Evolutionary conservation across 2,113 vertebrate species (phyloP).

Genomic region (Regulus satrapa): DNA sequence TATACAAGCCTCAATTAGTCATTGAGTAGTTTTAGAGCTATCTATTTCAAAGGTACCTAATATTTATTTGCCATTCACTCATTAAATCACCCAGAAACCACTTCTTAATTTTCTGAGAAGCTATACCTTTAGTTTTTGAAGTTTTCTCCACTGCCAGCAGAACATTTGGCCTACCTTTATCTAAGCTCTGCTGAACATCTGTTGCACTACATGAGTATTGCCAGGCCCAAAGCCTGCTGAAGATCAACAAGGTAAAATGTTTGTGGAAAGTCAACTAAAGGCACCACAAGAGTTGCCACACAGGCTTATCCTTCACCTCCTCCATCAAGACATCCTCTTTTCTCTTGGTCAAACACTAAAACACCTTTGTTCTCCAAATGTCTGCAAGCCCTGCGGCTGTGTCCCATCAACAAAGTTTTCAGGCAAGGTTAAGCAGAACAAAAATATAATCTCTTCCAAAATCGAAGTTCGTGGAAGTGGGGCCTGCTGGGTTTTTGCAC

Average conservation of each 20-base stretch:
- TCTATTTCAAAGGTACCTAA: background rate
- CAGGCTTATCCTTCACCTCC: background rate
- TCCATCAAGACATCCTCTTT: background rate
- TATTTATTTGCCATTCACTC: background rate
- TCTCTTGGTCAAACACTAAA: background rate
- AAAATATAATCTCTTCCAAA: background rate
- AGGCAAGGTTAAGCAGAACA: background rate
- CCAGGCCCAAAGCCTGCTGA: background rate
- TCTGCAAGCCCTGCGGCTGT: accelerated
- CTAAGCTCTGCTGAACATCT: background rate
- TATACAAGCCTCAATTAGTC: background rate
- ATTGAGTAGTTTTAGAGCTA: background rate
- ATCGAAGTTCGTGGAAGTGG: background rate
- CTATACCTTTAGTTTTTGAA: background rate
- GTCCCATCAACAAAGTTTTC: background rate
- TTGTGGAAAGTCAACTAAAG: background rate
- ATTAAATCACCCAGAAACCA: background rate
- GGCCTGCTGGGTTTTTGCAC: background rate
- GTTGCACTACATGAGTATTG: background rate
- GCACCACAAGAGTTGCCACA: background rate
- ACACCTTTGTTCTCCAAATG: background rate
- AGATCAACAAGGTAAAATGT: background rate
- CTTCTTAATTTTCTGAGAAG: background rate
- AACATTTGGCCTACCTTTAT: background rate
- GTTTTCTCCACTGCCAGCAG: background rate